Conservation (phyloP, 2,113 vertebrate species). For the Heterochromis multidens region DNA sequence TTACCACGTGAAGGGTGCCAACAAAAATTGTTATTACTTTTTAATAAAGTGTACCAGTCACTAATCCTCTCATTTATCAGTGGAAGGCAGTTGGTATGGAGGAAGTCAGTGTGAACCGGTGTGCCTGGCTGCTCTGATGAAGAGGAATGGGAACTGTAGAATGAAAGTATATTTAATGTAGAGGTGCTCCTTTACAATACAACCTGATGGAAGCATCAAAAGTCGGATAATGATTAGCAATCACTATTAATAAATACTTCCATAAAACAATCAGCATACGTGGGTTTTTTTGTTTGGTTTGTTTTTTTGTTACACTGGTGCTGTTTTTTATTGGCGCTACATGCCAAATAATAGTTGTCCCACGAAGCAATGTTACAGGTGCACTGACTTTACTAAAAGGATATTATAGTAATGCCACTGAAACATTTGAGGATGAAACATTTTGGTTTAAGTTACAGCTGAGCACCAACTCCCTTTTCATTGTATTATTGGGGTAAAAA, state of each 20-base stretch:
- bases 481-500: neutral
- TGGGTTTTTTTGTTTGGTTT: neutral
- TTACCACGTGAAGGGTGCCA: constrained; percentile 96
- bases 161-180: constrained; percentile 19
- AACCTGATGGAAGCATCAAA: neutral
- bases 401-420: neutral
- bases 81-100: constrained; percentile 82
- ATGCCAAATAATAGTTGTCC: neutral
- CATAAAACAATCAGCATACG: neutral
- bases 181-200: constrained; percentile 4
- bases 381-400: neutral
- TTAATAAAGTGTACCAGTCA: constrained; percentile 99
- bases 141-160: constrained; percentile 37
- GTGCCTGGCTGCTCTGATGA: constrained; percentile 53
- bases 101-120: constrained; percentile 68
- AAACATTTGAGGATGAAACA: neutral
- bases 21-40: constrained; percentile 99
- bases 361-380: neutral
- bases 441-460: neutral
- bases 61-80: constrained; percentile 98
- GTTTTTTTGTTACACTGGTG: neutral
- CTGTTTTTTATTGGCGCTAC: neutral
- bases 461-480: neutral
- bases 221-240: neutral
- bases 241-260: neutral